These are phyloP conservation scores for Poeciliopsis infans DNA, from an alignment of 2,797 vertebrate genomes.

Conservation along the genomic window DNA sequence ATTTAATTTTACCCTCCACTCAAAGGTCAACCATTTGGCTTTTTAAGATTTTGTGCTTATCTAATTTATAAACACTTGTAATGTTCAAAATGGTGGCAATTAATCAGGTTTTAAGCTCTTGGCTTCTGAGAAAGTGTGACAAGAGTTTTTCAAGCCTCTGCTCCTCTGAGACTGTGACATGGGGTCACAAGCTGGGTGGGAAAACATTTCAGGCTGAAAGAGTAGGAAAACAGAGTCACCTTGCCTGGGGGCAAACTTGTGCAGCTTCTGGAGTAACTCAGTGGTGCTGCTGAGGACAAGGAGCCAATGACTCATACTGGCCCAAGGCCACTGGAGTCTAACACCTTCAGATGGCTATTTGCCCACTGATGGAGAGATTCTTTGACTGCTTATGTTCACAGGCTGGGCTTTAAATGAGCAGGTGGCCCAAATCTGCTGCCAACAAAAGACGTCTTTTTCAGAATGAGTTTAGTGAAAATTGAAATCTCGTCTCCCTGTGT, in stretches of 20 bases:
- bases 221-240: slow-evolving; percentile 64
- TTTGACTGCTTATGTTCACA: slow-evolving; percentile 59
- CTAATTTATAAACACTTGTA: background rate
- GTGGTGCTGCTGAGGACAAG: slow-evolving; percentile 47
- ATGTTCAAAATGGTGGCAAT: background rate
- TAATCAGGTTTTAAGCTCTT: slow-evolving; percentile 15
- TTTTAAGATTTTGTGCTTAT: slow-evolving; percentile 8
- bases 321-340: slow-evolving; percentile 65
- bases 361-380: slow-evolving; percentile 57
- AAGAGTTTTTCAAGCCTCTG: slow-evolving; percentile 23
- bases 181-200: slow-evolving; percentile 52
- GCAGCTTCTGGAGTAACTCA: slow-evolving; percentile 56
- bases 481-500: slow-evolving; percentile 35
- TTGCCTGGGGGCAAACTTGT: slow-evolving; percentile 66
- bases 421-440: slow-evolving; percentile 61
- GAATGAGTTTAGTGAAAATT: slow-evolving; percentile 48
- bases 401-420: slow-evolving; percentile 58
- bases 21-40: slow-evolving; percentile 1
- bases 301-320: slow-evolving; percentile 67
- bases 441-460: slow-evolving; percentile 50
- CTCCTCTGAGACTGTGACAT: slow-evolving; percentile 26
- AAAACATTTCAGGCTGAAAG: slow-evolving; percentile 52
- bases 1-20: background rate
- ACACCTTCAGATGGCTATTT: slow-evolving; percentile 72
- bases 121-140: slow-evolving; percentile 30